phyloP scores from a whole-genome alignment of 2,113 vertebrate genomes.

The Phycodurus eques region DNA sequence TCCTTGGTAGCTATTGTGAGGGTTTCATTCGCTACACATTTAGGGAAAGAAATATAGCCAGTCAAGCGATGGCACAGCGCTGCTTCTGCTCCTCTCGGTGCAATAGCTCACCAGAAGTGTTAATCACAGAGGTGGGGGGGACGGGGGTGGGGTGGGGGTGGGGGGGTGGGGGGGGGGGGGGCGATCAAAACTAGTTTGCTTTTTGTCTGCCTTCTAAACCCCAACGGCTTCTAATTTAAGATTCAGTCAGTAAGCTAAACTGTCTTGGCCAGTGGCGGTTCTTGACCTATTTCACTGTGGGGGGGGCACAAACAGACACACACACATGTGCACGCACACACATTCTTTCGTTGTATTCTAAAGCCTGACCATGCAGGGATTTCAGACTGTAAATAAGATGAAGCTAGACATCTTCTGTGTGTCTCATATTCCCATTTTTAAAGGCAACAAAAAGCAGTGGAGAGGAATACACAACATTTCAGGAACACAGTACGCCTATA shows the following conservation, averaged over 20 bases:
- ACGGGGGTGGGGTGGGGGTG: no score
- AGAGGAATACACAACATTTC: no score
- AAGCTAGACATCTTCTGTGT: no score
- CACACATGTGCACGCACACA: no score
- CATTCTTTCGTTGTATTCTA: no score
- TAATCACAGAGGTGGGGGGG: conserved; percentile 40
- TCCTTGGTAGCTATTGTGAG: conserved; percentile 66
- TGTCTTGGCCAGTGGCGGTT: background rate
- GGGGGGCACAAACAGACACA: no score
- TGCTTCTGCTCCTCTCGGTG: conserved; percentile 20
- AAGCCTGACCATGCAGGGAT: no score
- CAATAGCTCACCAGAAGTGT: conserved; percentile 51
- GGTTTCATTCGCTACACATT: conserved; percentile 57
- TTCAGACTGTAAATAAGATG: no score
- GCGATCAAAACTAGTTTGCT: conserved; percentile 32
- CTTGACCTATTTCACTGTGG: no score
- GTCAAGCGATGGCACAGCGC: conserved; percentile 38
- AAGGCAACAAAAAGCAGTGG: no score
- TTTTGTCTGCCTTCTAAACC: conserved; percentile 36
- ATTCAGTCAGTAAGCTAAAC: conserved; percentile 33
- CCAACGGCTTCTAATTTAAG: background rate
- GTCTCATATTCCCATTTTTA: no score
- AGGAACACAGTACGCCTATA: no score
- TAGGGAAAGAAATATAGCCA: conserved; percentile 63
- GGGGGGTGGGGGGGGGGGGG: background rate